A percentile compares a stretch with the other conserved stretches of the same genome.
These are phyloP conservation scores for Atherinosoma microstoma DNA, from an alignment of 2,797 vertebrate species.

Conservation along the genomic window DNA sequence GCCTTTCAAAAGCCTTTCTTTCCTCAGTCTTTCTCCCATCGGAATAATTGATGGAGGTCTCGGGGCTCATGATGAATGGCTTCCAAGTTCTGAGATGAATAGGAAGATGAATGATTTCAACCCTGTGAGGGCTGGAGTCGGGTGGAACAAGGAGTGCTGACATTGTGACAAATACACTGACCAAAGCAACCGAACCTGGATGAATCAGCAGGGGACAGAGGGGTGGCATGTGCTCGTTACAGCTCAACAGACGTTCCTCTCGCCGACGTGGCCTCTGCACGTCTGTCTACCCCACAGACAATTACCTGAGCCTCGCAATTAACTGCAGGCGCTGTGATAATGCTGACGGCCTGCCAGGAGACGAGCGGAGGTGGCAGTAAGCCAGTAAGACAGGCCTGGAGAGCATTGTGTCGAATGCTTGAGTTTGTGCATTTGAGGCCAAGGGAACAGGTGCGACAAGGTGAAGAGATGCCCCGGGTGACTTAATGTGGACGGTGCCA, in stretches of 20 bases:
- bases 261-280: slow-evolving; percentile 34
- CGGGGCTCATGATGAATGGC: slow-evolving; percentile 83
- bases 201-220: slow-evolving; percentile 71
- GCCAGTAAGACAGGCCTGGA: slow-evolving; percentile 47
- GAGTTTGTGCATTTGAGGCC: slow-evolving; percentile 62
- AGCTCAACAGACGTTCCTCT: slow-evolving; percentile 53
- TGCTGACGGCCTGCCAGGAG: slow-evolving; percentile 59
- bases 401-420: slow-evolving; percentile 14
- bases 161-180: slow-evolving; percentile 87
- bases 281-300: slow-evolving; percentile 62
- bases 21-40: slow-evolving; percentile 73
- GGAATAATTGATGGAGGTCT: slow-evolving; percentile 87
- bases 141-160: slow-evolving; percentile 82
- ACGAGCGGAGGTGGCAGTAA: slow-evolving; percentile 37
- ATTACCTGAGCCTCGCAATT: slow-evolving; percentile 75
- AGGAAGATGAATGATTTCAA: slow-evolving; percentile 86
- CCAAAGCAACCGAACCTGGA: slow-evolving; percentile 72
- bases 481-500: slow-evolving; percentile 44
- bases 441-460: slow-evolving; percentile 73
- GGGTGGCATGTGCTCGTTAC: slow-evolving; percentile 45
- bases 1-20: slow-evolving; percentile 83
- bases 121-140: slow-evolving; percentile 62
- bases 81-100: slow-evolving; percentile 82
- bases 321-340: slow-evolving; percentile 70
- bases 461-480: slow-evolving; percentile 68